Base-by-base conservation (phyloP, 1,140 invertebrate species). In the Nylanderia fulva region DNA sequence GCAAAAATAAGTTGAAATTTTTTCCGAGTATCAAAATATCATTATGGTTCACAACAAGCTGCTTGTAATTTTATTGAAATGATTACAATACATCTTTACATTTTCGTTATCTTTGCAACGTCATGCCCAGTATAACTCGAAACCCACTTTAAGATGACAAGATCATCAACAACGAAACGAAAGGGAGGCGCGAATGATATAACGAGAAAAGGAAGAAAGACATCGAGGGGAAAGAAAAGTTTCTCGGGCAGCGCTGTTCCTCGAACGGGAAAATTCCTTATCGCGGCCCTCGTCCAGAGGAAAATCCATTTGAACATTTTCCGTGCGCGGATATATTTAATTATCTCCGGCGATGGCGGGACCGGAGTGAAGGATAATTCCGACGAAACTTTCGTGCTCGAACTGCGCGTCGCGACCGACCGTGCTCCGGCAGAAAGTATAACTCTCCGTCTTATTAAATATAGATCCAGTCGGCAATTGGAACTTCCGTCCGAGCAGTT, bases 361-460 rank as follows among this genome's bases (percentile, higher is more conserved):
- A 21, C 45, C 72, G 69, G 60, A 52, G 76, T 72, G 64, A 64
- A 83, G 84, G 90, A 91, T 92, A 92, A 92, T 92, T 92, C 90
- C 83, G 82, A 1, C 45, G 90, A 88, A 86, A 90, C 84, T 91
- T 91, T 90, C 60, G 90, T 88, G 86, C 88, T 92, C 90, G 86
- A 91, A 92, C 88, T 88, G 91, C 85, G 89, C 88, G 84, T 91
- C 80, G 88, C 86, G 90, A 89, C 88, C 66, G 77, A 82, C 77
- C 52, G 72, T 48, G 45, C 61, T 69, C 66, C 42, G 64, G 69
- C 61, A 83, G 88, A 91, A 91, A 92, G 90, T 92, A 92, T 93
- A 93, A 93, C 92, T 92, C 89, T 87, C 64, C 86, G 90, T 93
- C 91, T 93, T 92, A 91, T 92, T 92, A 92, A 92, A 93, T 92